Percentiles rank a stretch among this genome's conserved stretches.
Conservation (phyloP, 2,113 vertebrate genomes). For the Rynchops niger region DNA sequence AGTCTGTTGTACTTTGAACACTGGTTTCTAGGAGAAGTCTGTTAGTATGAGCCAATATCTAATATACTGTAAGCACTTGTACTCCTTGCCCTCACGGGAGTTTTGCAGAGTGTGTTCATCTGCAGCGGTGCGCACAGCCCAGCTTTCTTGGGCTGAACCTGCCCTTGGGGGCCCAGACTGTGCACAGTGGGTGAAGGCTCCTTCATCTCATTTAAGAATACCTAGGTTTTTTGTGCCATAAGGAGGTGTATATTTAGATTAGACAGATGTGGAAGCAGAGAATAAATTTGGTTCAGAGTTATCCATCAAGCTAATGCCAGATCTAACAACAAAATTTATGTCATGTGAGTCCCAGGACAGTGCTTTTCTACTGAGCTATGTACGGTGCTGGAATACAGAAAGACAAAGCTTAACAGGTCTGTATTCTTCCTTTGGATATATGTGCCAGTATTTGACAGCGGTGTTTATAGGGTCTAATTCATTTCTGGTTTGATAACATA, state of each 20-base stretch:
- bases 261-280: background rate
- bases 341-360: background rate
- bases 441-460: background rate
- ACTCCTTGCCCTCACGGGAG: background rate
- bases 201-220: rapidly evolving
- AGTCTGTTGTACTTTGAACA: background rate
- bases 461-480: background rate
- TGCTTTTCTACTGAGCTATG: background rate
- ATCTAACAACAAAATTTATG: background rate
- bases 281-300: background rate
- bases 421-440: background rate
- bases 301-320: background rate
- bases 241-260: background rate
- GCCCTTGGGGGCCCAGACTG: too few species aligned
- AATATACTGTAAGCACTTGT: background rate
- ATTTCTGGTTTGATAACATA: background rate
- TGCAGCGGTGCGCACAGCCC: rapidly evolving
- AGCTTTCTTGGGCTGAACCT: background rate
- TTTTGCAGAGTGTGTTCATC: background rate
- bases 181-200: rapidly evolving
- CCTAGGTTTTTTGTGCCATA: background rate
- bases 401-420: background rate
- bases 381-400: background rate
- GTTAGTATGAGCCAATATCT: too few species aligned
- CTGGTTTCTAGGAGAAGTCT: background rate